Base-by-base conservation (phyloP, 2,888 invertebrate genomes). In the Drepana falcataria region DNA sequence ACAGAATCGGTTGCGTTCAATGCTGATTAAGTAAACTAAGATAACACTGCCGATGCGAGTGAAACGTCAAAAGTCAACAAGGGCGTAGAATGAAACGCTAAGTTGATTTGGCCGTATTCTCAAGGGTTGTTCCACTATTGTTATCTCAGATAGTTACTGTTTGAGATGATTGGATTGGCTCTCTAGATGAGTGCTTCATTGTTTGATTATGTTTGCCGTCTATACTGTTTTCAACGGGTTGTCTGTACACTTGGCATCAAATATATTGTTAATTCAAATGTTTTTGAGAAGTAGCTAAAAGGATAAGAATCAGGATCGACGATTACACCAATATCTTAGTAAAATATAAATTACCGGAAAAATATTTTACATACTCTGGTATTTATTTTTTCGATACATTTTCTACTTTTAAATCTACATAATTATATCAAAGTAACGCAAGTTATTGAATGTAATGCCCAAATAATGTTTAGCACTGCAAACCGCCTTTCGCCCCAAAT, bases 1-100 rank as follows among this genome's bases (percentile, higher is more conserved):
- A 71, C 73, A 78, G 83, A 83, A 77, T 80, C 81, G 78, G 78
- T 79, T 77, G 79, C 81, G 81, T 79, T 75, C 77, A 69, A 68
- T 69, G 79, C 87, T 91, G 90, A 91, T 91, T 90, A 91, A 90
- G 90, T 89, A 89, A 90, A 90, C 90, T 87, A 85, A 89, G 90
- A 91, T 90, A 91, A 87, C 85, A 85, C 81, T 81, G 85, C 74
- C 81, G 77, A 85, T 85, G 81, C 79, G 44, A 79, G 81, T 76
- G 78, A 77, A 76, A 85, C 86, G 88, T 84, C 85, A 83, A 87
- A 85, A 91, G 90, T 91, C 90, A 91, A 91, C 90, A 91, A 82
- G 90, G 88, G 89, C 79, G 73, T 63, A 61, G 77, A 78, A 77
- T 77, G 83, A 81, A 83, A 87, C 79, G 85, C 77, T 87, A 85